Percentiles rank a stretch among this genome's conserved stretches.
These are phyloP conservation scores for Crepidodera aurea DNA, from an alignment of 2,888 invertebrate genomes.

Conservation along the genomic window DNA sequence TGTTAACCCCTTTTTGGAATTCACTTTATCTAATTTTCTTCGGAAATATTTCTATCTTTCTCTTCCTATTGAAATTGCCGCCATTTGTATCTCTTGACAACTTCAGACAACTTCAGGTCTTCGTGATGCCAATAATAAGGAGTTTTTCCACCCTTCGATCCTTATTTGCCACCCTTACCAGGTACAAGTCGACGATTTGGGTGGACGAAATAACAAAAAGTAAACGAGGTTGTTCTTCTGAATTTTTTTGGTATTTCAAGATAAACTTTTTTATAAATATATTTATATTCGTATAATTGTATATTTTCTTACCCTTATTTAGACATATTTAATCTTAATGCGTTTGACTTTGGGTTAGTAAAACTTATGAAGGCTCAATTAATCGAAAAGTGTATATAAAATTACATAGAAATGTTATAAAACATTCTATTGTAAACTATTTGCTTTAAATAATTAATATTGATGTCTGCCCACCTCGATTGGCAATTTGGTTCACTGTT, in stretches of 20 bases:
- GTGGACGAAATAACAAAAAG: neutral
- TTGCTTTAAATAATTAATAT: too few species aligned
- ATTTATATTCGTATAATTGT: too few species aligned
- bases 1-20: constrained; percentile 46
- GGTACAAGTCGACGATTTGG: neutral
- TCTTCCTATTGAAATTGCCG: constrained; percentile 44
- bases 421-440: too few species aligned
- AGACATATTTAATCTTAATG: too few species aligned
- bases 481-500: neutral
- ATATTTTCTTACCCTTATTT: too few species aligned
- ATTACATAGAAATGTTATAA: too few species aligned
- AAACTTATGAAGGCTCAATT: too few species aligned
- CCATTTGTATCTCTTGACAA: constrained; percentile 50
- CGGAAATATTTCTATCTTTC: constrained; percentile 44
- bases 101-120: constrained; percentile 40
- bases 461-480: neutral
- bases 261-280: too few species aligned
- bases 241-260: too few species aligned
- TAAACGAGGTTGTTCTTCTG: too few species aligned
- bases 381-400: too few species aligned
- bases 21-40: constrained; percentile 49
- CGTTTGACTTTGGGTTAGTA: too few species aligned
- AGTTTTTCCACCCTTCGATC: constrained; percentile 15
- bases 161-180: constrained; percentile 2
- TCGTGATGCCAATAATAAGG: constrained; percentile 48